These are phyloP conservation scores for Trinectes maculatus DNA, from an alignment of 2,113 vertebrate species.

Conservation along the genomic window DNA sequence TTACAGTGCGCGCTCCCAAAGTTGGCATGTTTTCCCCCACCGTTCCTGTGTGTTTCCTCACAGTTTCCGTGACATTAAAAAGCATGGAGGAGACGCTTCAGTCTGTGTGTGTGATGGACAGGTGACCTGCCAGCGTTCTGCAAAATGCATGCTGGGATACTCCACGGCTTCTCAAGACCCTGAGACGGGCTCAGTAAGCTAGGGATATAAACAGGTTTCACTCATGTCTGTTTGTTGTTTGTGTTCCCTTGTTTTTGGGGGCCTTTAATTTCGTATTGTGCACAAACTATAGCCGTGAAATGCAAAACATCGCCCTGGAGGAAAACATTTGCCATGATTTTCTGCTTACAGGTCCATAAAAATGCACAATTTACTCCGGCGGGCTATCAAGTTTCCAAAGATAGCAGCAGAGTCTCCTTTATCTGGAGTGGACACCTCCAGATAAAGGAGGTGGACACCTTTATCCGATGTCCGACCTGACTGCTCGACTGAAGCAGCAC, in stretches of 20 bases:
- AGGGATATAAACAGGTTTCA: slow-evolving; percentile 37
- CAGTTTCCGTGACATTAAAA: slow-evolving; percentile 6
- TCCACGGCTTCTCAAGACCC: slow-evolving; percentile 1
- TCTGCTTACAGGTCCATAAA: slow-evolving; percentile 54
- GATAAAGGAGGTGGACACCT: no score
- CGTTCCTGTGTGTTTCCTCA: background rate
- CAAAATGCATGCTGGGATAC: slow-evolving; percentile 4
- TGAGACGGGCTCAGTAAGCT: slow-evolving; percentile 10
- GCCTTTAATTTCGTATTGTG: slow-evolving; percentile 38
- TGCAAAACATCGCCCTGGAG: slow-evolving; percentile 26
- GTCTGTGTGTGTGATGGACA: slow-evolving; percentile 20
- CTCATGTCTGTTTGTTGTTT: slow-evolving; percentile 13
- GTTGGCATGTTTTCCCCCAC: slow-evolving; percentile 17
- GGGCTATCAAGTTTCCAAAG: slow-evolving; percentile 62
- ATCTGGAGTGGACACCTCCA: no score
- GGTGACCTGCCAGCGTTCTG: slow-evolving; percentile 2
- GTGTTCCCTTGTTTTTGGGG: slow-evolving; percentile 10
- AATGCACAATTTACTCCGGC: slow-evolving; percentile 47
- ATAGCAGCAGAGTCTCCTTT: slow-evolving; percentile 66
- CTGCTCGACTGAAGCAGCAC: slow-evolving; percentile 57
- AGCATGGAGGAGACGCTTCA: background rate
- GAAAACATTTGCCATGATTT: slow-evolving; percentile 44
- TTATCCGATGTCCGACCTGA: slow-evolving; percentile 56
- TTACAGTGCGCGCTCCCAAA: slow-evolving; percentile 14
- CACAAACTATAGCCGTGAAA: slow-evolving; percentile 38